Percentiles rank a stretch among this genome's conserved stretches.
These are phyloP conservation scores for Chiridota heheva DNA, from an alignment of 35 echinoderm and acorn worm species.

Conservation along the genomic window DNA sequence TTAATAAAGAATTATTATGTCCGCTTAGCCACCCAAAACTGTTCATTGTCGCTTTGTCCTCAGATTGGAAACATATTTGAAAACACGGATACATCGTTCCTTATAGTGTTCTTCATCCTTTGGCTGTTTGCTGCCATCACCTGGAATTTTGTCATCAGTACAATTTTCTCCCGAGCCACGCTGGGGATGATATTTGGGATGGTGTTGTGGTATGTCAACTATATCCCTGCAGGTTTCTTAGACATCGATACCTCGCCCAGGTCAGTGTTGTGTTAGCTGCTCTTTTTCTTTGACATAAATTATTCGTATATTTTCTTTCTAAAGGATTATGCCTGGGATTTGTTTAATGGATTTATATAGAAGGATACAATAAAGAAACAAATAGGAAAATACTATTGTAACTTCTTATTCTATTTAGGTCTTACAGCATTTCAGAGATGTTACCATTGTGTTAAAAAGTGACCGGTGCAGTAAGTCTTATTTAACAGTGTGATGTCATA, in stretches of 20 bases:
- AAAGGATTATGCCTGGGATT: too few relatives aligned
- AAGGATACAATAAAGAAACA: too few relatives aligned
- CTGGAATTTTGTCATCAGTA: constrained; percentile 87
- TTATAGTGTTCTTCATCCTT: constrained; percentile 71
- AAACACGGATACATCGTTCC: constrained; percentile 41
- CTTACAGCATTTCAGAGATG: too few relatives aligned
- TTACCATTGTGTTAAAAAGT: too few relatives aligned
- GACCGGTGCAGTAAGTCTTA: too few relatives aligned
- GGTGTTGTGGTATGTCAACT: constrained; percentile 85
- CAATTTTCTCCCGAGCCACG: constrained; percentile 78
- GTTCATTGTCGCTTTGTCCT: neutral
- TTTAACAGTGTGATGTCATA: too few relatives aligned
- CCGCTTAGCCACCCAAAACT: too few relatives aligned
- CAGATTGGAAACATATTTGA: constrained; percentile 82
- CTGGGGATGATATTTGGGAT: constrained; percentile 90
- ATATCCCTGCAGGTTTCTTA: constrained; percentile 71
- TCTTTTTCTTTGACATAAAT: neutral
- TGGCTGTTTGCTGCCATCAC: constrained; percentile 79
- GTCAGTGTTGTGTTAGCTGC: constrained; percentile 41
- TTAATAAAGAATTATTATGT: too few relatives aligned
- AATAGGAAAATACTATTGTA: too few relatives aligned
- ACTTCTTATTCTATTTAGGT: too few relatives aligned
- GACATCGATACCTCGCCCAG: constrained; percentile 38
- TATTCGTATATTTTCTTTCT: neutral
- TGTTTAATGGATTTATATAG: too few relatives aligned